Percentiles rank a stretch among this genome's conserved stretches.
Evolutionary conservation across 2,113 vertebrate genomes (phyloP).

Genomic region (Loxodonta africana): DNA sequence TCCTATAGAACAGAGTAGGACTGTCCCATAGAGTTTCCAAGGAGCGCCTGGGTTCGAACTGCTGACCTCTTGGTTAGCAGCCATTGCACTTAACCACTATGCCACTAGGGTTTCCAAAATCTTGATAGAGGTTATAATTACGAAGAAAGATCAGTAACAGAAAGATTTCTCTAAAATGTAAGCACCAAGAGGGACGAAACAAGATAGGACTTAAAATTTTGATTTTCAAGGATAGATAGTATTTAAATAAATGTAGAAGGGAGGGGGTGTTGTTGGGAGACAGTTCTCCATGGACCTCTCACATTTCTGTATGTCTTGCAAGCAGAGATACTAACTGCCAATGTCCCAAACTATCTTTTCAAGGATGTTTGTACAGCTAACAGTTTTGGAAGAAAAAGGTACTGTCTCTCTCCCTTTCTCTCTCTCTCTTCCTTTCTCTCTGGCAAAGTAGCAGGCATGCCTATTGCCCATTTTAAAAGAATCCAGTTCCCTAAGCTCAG

Average conservation of each 20-base stretch:
- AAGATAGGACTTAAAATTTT: background rate
- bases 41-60: too few species aligned
- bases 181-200: background rate
- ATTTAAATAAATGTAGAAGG: background rate
- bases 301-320: background rate
- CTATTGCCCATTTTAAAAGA: background rate
- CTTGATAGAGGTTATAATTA: background rate
- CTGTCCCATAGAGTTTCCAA: too few species aligned
- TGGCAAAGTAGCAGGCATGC: background rate
- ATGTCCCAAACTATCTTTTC: background rate
- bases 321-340: background rate
- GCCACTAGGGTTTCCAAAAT: too few species aligned
- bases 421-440: background rate
- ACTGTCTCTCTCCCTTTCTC: background rate
- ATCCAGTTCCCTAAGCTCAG: background rate
- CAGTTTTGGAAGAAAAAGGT: background rate
- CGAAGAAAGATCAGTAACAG: background rate
- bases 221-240: background rate
- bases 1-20: too few species aligned
- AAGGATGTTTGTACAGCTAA: background rate
- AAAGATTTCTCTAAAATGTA: slow-evolving; percentile 24
- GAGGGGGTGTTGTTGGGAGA: background rate
- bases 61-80: too few species aligned
- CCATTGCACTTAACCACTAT: too few species aligned
- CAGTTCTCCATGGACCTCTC: background rate